Evolutionary conservation across 37 sponge, comb jelly and placozoan species (phyloP), one percentile per base, ranked within the genome.

Genomic region (Halichondria panicea): DNA sequence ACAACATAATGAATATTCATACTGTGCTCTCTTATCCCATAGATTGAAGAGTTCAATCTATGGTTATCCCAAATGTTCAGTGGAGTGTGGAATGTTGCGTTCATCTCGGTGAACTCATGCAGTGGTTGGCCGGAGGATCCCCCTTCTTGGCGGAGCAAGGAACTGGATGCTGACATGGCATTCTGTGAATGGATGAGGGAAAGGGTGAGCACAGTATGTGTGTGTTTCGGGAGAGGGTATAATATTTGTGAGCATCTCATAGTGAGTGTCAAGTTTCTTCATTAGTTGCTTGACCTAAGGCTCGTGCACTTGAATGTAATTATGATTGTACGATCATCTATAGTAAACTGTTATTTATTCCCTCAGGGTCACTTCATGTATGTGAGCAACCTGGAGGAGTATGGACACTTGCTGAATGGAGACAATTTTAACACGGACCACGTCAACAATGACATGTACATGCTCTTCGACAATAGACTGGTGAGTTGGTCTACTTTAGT

Each of bases 381-480:
- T 59, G 76, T 89, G 30, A 84, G 68, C 48, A 95, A 95, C 74
- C 70, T 81, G 38, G 70, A 79, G 7, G 65, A 75, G 36, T 95
- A 76, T 77, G 96, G 96, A 11, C 90, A 84, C 30, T 75, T 95
- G n/a, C 64, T 85, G 15, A 89, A 84, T 50, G 56, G 69, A 8
- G 84, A 82, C 1, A 82, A 78, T 63, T 97, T 77, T 82, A 61
- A 86, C 35, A 83, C 85, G 27, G 27, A 66, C 9, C 87, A 87
- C 61, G 70, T 86, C 28, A 81, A 97, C 80, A 89, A 89, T 55
- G 98, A 97, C 87, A 80, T 97, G 77, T 97, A 87, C 80, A 74
- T 79, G 70, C 62, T 97, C 55, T 84, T 89, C 78, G 77, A 87
- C 43, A 97, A 97, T 72, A 80, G 53, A 42, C 27, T 60, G 66